These are phyloP conservation scores for Hirtodrosophila cameraria DNA, from an alignment of 2,888 invertebrate species.

Conservation along the genomic window DNA sequence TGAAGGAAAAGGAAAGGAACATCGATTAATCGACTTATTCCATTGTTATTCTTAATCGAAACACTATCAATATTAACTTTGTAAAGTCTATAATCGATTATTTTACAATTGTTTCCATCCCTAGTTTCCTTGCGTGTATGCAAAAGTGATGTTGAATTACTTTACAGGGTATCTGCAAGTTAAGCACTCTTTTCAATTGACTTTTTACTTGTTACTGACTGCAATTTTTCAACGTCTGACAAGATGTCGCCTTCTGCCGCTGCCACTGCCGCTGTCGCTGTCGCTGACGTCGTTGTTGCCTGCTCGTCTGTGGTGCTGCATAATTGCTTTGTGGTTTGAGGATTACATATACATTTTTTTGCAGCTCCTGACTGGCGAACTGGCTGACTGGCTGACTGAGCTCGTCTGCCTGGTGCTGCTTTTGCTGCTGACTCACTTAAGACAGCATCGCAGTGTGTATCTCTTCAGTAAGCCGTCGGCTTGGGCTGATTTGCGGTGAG, in stretches of 20 bases:
- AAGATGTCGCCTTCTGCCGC: constrained; percentile 62
- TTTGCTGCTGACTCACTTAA: constrained; percentile 69
- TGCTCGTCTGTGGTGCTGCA: constrained; percentile 52
- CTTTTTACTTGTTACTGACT: constrained; percentile 3
- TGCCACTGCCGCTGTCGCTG: constrained; percentile 2
- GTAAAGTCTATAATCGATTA: no score
- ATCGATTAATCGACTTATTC: no score
- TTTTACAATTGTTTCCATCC: no score
- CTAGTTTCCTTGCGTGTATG: no score
- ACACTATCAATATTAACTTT: no score
- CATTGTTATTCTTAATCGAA: no score
- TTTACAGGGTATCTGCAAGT: no score
- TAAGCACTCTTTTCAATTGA: no score
- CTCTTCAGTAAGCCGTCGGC: constrained; percentile 65
- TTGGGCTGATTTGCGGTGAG: constrained; percentile 67
- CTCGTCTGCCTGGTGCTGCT: constrained; percentile 21
- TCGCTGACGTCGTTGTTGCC: constrained; percentile 3
- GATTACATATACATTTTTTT: constrained; percentile 47
- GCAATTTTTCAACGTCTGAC: constrained; percentile 77
- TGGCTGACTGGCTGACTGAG: constrained; percentile 1
- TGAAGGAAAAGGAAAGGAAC: no score
- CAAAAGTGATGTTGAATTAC: no score
- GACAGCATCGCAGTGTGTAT: constrained; percentile 44
- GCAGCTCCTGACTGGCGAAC: constrained; percentile 10
- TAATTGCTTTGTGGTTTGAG: constrained; percentile 77